Base-by-base conservation (phyloP, 2,113 vertebrate genomes). In the Morphnarchus princeps region DNA sequence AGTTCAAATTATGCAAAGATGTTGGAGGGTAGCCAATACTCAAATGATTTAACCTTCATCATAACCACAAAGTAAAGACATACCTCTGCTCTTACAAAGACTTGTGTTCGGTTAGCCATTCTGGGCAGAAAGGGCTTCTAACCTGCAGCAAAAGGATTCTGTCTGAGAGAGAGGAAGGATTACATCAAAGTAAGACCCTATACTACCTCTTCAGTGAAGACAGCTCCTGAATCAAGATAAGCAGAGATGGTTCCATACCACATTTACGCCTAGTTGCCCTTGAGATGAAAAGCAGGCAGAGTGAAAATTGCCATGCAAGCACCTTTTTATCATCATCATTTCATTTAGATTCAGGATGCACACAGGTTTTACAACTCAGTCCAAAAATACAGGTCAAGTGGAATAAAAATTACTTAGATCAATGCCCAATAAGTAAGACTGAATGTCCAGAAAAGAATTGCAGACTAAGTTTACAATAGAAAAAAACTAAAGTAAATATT, bases 81-180 rank as follows among this genome's bases (percentile, higher is more conserved):
- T 0, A 28, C 8, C 71, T 61, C 63, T 26, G 90, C 66, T 86
- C 66, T 13, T 13, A 17, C 49, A 5, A 36, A 67, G 82, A 20
- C 55, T 1, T 11, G 55, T 2, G 36, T 13, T 25, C 2, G 9
- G 59, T 3, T 4, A 29, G 83, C 80, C 19, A 13, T 9, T 14
- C 85, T 34, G 89, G 49, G 82, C 90, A 62, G 81, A 34, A 15
- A 21, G 76, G 17, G 10, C 79, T 85, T 40, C 82, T 10, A 4
- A 22, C 0, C 9, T 0, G 25, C 81, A 40, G 61, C 61, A 2
- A 0, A 3, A 49, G 50, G 49, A 21, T 4, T 42, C 90, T 71
- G 70, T 67, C 55, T 0, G 3, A 5, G 28, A 32, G 73, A 57
- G 19, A 63, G 34, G 16, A 58, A 45, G 4, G 69, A 2, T 59